These are phyloP conservation scores for Hippopotamus amphibius DNA, from an alignment of 2,113 vertebrate species.

Conservation along the genomic window DNA sequence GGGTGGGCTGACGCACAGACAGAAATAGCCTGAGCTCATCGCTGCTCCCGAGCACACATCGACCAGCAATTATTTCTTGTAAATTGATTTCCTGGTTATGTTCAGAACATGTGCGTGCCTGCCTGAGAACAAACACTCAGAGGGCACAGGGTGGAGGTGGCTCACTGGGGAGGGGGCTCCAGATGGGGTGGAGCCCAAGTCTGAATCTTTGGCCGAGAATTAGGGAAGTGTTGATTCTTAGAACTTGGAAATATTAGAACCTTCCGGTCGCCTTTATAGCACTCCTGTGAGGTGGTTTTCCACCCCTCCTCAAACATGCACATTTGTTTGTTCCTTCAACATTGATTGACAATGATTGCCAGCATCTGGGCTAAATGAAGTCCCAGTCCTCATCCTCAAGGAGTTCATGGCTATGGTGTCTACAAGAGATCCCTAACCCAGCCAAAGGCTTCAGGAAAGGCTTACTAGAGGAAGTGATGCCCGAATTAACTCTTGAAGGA, in stretches of 20 bases:
- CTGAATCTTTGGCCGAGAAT: background rate
- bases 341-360: background rate
- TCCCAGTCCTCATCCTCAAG: background rate
- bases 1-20: slow-evolving; percentile 54
- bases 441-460: background rate
- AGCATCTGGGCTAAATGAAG: background rate
- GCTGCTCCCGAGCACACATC: slow-evolving; percentile 48
- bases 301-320: background rate
- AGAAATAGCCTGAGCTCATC: slow-evolving; percentile 66
- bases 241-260: background rate
- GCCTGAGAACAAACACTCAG: slow-evolving; percentile 53
- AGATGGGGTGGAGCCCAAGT: background rate
- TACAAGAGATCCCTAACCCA: background rate
- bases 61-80: slow-evolving; percentile 80
- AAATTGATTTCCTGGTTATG: slow-evolving; percentile 77
- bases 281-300: background rate
- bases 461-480: background rate
- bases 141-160: background rate
- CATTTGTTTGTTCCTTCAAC: slow-evolving; percentile 25
- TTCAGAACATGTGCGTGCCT: slow-evolving; percentile 59
- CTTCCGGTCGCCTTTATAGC: background rate
- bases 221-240: background rate
- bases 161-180: background rate
- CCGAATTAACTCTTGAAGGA: slow-evolving; percentile 29
- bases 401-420: background rate